Percentiles rank a stretch among this genome's conserved stretches.
phyloP scores from a whole-genome alignment of 2,113 vertebrate species.

The Caloenas nicobarica region DNA sequence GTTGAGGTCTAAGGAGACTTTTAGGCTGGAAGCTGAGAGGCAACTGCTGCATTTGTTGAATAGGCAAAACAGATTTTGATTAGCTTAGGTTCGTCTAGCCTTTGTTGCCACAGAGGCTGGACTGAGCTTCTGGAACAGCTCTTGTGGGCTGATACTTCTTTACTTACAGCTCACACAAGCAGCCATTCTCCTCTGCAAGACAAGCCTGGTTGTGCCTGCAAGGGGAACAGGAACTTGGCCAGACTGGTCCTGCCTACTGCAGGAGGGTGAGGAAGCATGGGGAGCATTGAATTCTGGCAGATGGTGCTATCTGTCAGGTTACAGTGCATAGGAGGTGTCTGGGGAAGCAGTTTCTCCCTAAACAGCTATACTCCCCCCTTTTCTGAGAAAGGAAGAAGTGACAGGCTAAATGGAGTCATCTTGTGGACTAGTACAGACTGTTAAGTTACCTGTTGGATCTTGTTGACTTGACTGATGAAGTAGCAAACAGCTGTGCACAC shows the following conservation, averaged over 20 bases:
- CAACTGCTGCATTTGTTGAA: neutral
- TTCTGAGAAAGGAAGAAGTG: neutral
- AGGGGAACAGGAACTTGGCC: fast-evolving
- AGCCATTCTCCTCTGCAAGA: neutral
- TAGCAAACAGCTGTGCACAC: neutral
- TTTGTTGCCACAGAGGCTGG: neutral
- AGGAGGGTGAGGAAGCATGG: neutral
- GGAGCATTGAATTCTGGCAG: neutral
- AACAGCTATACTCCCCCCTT: neutral
- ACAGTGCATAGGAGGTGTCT: neutral
- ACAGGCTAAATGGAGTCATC: neutral
- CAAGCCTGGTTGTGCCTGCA: neutral
- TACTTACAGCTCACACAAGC: neutral
- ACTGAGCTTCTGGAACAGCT: neutral
- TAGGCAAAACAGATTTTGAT: neutral
- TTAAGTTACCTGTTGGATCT: neutral
- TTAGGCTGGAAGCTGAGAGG: neutral
- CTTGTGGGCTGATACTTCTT: neutral
- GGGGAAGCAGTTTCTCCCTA: neutral
- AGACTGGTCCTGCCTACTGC: neutral
- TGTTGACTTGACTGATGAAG: neutral
- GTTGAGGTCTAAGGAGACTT: neutral
- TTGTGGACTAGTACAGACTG: neutral
- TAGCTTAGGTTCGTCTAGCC: neutral
- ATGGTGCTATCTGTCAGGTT: neutral